Conservation (phyloP, 2,113 vertebrate species). For the Mungos mungo region DNA sequence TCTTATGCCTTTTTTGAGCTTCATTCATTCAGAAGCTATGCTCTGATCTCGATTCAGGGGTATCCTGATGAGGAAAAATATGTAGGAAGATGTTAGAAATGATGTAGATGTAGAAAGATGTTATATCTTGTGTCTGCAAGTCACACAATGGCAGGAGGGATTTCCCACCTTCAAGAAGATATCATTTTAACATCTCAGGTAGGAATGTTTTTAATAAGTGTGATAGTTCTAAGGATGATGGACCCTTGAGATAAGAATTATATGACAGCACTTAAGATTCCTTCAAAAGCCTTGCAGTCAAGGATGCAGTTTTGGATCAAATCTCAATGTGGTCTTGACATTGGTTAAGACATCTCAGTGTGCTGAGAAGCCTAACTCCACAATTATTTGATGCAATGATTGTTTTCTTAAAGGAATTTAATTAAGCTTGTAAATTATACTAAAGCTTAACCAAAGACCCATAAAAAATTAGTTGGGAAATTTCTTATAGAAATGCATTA, state of each 20-base stretch:
- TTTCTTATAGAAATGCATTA: conserved; percentile 13
- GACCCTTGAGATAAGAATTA: not conserved
- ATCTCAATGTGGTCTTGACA: not conserved
- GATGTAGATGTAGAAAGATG: not conserved
- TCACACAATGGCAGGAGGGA: not conserved
- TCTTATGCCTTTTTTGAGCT: conserved; percentile 42
- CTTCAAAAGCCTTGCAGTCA: not conserved
- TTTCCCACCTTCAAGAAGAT: not conserved
- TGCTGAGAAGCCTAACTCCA: not conserved
- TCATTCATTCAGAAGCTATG: not conserved
- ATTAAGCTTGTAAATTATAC: conserved; percentile 34
- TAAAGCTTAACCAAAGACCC: conserved; percentile 27
- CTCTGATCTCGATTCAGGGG: not conserved
- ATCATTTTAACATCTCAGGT: not conserved
- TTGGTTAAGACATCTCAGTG: not conserved
- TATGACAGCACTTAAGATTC: not conserved
- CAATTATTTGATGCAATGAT: conserved; percentile 1
- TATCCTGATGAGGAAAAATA: not conserved
- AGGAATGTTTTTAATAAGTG: not conserved
- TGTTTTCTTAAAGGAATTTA: conserved; percentile 49
- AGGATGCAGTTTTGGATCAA: not conserved
- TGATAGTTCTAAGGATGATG: not conserved
- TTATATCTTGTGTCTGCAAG: not conserved
- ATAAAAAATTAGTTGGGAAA: not conserved
- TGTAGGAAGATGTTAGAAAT: not conserved